Conservation (phyloP, 2,797 vertebrate genomes). For the Sebastes diploproa region DNA sequence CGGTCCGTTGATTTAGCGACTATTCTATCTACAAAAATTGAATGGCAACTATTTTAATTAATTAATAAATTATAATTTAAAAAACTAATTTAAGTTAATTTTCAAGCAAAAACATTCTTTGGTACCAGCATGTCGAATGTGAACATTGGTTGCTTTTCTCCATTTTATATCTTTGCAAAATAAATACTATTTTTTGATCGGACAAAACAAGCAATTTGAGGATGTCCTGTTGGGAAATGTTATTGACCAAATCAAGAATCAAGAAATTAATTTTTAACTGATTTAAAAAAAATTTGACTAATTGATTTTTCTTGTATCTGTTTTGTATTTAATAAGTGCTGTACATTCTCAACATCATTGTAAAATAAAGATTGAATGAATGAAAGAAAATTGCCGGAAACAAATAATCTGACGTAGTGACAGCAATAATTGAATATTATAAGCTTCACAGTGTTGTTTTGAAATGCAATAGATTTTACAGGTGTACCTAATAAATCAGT, state of each 20-base stretch:
- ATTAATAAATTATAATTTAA: background rate
- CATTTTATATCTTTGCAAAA: background rate
- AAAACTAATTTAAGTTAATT: background rate
- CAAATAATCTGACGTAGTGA: background rate
- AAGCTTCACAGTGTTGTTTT: background rate
- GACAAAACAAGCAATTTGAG: background rate
- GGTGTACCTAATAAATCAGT: background rate
- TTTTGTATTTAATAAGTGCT: no score
- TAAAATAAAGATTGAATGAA: no score
- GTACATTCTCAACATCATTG: no score
- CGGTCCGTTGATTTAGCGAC: fast-evolving
- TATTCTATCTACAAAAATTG: background rate
- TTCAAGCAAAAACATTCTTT: background rate
- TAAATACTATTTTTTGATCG: background rate
- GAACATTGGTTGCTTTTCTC: background rate
- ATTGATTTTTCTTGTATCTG: no score
- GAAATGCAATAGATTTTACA: background rate
- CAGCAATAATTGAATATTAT: background rate
- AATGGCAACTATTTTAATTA: background rate
- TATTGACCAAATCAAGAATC: background rate
- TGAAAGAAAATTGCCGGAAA: background rate
- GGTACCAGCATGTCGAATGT: background rate
- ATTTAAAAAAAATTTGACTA: no score
- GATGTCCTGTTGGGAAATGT: background rate
- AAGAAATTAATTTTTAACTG: background rate